phyloP scores from a whole-genome alignment of 2,888 invertebrate genomes.

The Molanna angustata region DNA sequence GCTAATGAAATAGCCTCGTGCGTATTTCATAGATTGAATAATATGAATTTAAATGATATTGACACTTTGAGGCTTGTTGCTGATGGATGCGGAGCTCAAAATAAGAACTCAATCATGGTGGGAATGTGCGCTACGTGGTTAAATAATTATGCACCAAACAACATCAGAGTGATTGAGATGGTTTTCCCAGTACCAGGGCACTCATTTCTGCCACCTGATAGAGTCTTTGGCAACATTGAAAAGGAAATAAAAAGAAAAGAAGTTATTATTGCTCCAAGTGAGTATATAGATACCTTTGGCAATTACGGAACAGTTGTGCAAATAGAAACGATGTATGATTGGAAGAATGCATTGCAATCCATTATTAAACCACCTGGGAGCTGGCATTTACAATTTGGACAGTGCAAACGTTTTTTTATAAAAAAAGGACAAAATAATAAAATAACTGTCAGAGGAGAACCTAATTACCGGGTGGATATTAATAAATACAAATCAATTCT shows the following conservation, averaged over 20 bases:
- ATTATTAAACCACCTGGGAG: neutral
- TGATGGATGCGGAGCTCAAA: slow-evolving; percentile 38
- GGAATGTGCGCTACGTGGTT: slow-evolving; percentile 35
- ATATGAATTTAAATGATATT: neutral
- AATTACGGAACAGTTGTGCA: neutral
- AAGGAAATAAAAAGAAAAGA: slow-evolving; percentile 32
- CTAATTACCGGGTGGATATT: neutral
- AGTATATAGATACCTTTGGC: neutral
- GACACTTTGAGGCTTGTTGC: slow-evolving; percentile 32
- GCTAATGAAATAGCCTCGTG: slow-evolving; percentile 22
- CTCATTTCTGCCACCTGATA: slow-evolving; percentile 35
- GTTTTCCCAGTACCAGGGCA: slow-evolving; percentile 35
- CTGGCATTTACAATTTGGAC: neutral
- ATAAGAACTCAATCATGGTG: slow-evolving; percentile 36
- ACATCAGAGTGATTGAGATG: slow-evolving; percentile 32
- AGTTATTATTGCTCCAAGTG: slow-evolving; percentile 29
- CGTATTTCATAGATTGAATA: neutral
- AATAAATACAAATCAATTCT: neutral
- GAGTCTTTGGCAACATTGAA: slow-evolving; percentile 35
- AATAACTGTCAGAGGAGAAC: neutral
- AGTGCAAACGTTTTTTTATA: neutral
- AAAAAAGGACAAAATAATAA: neutral
- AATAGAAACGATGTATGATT: neutral
- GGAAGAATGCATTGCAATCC: neutral
- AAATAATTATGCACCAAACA: slow-evolving; percentile 26